Base-by-base conservation (phyloP, 2,113 vertebrate species). In the Theristicus caerulescens region DNA sequence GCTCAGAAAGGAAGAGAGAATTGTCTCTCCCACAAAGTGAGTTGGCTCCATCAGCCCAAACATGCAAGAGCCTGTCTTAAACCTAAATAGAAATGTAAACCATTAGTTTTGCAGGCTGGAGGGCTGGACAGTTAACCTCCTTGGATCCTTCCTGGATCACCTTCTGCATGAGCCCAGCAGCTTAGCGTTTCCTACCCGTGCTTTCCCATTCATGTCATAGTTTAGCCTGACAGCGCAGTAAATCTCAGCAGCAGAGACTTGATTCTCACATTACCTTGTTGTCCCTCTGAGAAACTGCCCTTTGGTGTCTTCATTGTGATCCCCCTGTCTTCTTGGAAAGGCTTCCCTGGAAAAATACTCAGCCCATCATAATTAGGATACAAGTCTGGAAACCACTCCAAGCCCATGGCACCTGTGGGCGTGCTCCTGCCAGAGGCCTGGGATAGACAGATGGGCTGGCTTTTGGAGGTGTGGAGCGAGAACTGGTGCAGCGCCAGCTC, bases 311-410 rank as follows among this genome's bases (percentile, higher is more conserved):
- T n/a, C 1, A 0, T 3, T 0, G 74, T 3, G 11, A 72, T 46
- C 46, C 67, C 5, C 22, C 4, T 3, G 4, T 57, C 79, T 82
- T 90, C 85, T 2, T 11, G 86, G 47, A 64, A 86, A 49, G n/a
- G 57, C 27, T 67, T 95, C 91, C 80, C 83, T 7, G 96, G 94
- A 49, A 98, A 88, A 36, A 98, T 16, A 22, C 93, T 51, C 13
- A 98, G 94, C 51, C 90, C 70, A 1, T 74, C 64, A 9, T 97
- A 97, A 55, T 80, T 97, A 9, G 97, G 82, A 72, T 98, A 81
- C 16, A 98, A 79, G 26, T 98, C 97, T 77, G 98, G 98, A 93
- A 98, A 91, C 98, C 98, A 98, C 90, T 99, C 98, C 76, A 98
- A 64, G 61, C 97, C 97, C n/a, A 46, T 0, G 17, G 95, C 67